These are phyloP conservation scores for Pteronotus mesoamericanus DNA, from an alignment of 2,797 vertebrate genomes.

Conservation along the genomic window DNA sequence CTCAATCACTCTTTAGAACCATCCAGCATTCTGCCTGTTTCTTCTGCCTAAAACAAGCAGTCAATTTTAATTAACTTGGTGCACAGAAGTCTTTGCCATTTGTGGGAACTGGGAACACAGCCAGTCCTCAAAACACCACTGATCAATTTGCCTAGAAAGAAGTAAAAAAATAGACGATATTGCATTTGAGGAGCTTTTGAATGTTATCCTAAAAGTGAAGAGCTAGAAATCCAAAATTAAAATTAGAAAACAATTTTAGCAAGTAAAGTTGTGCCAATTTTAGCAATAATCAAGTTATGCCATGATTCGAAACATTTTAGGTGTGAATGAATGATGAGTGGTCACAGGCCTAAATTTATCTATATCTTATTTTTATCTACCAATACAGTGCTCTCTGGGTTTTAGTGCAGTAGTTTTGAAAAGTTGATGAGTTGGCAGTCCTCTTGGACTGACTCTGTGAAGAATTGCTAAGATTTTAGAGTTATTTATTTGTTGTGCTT, in stretches of 20 bases:
- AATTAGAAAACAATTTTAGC: background rate
- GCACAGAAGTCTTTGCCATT: conserved; percentile 78
- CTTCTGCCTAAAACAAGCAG: conserved; percentile 82
- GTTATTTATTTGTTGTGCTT: conserved; percentile 29
- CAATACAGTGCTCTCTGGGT: background rate
- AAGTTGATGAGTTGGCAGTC: background rate
- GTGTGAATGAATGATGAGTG: background rate
- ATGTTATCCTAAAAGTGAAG: conserved; percentile 63
- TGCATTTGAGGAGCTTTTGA: conserved; percentile 68
- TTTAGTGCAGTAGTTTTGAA: conserved; percentile 25
- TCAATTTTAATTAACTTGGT: conserved; percentile 87
- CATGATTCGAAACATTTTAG: background rate
- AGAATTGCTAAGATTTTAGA: conserved; percentile 28
- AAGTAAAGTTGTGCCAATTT: no score
- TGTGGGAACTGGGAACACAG: conserved; percentile 79
- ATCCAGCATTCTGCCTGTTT: conserved; percentile 73
- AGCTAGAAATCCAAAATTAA: conserved; percentile 72
- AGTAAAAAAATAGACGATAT: conserved; percentile 73
- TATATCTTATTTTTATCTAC: background rate
- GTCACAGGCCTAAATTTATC: background rate
- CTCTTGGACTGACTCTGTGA: background rate
- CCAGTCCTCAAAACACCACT: conserved; percentile 78
- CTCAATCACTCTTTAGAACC: conserved; percentile 74
- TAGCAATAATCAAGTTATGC: no score
- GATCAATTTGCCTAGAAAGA: conserved; percentile 81